Evolutionary conservation across 2,113 vertebrate species (phyloP).

Genomic region (Boleophthalmus pectinirostris): DNA sequence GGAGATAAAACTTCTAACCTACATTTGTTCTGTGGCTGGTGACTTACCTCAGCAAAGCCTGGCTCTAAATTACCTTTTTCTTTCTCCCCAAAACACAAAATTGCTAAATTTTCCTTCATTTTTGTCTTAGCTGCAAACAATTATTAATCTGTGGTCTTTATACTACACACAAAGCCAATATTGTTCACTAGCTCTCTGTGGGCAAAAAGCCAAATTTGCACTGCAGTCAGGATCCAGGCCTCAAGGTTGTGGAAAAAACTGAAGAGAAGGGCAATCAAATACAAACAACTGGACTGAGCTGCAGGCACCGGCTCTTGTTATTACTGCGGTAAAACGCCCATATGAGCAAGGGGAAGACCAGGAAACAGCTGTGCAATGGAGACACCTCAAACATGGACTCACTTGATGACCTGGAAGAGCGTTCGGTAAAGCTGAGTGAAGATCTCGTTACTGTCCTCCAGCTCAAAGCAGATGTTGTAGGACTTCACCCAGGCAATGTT

Average conservation of each 20-base stretch:
- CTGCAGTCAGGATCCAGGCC: conserved; percentile 62
- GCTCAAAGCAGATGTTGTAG: conserved; percentile 99
- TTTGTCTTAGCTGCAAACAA: conserved; percentile 15
- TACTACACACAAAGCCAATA: conserved; percentile 15
- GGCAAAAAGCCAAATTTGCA: conserved; percentile 57
- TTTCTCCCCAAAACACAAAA: not conserved
- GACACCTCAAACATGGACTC: conserved; percentile 67
- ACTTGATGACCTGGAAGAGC: conserved; percentile 99
- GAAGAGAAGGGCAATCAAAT: conserved; percentile 22
- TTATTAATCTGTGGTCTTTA: conserved; percentile 16
- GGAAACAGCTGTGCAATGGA: not conserved
- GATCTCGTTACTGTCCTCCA: conserved; percentile 99
- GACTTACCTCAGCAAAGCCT: conserved; percentile 14
- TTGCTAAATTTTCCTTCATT: conserved; percentile 5
- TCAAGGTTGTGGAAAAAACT: conserved; percentile 57
- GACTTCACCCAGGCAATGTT: conserved; percentile 99
- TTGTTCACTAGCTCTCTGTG: conserved; percentile 39
- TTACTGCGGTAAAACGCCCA: conserved; percentile 2
- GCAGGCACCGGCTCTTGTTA: conserved; percentile 7
- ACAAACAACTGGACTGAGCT: conserved; percentile 31
- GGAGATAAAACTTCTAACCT: conserved; percentile 34
- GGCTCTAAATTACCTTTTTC: conserved; percentile 32
- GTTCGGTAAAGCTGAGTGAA: conserved; percentile 98
- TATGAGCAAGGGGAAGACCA: too few species aligned
- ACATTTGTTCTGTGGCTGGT: conserved; percentile 25